These are phyloP conservation scores for Phylloscopus collybita DNA, from an alignment of 2,797 vertebrate species.

Conservation along the genomic window DNA sequence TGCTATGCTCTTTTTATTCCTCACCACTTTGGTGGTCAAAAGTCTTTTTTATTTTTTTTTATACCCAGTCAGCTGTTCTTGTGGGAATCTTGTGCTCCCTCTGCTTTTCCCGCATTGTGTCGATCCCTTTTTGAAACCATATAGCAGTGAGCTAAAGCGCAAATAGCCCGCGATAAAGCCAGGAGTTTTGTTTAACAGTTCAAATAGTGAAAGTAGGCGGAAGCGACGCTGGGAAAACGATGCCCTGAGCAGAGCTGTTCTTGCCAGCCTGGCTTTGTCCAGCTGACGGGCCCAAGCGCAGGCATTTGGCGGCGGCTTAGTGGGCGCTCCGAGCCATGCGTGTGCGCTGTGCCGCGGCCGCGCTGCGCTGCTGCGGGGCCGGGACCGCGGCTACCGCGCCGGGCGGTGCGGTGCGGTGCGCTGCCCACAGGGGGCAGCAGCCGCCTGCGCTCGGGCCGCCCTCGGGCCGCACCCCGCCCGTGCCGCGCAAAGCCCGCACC, in stretches of 20 bases:
- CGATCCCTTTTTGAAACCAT: not conserved
- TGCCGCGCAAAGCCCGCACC: no score
- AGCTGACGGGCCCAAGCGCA: not conserved
- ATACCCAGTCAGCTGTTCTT: not conserved
- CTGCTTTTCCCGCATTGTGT: not conserved
- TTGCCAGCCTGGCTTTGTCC: not conserved
- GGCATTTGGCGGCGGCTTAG: not conserved
- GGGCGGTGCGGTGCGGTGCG: not conserved
- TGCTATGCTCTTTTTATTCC: not conserved
- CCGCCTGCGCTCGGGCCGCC: constrained; percentile 66
- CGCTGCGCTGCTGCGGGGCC: no score
- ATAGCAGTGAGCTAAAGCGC: constrained; percentile 11
- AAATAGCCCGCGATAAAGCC: constrained; percentile 7
- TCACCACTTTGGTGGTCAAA: fast-evolving
- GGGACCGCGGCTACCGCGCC: not conserved
- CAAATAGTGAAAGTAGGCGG: constrained; percentile 56
- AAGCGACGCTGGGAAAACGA: constrained; percentile 24
- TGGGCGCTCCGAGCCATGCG: not conserved
- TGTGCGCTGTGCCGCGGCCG: not conserved
- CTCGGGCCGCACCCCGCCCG: not conserved
- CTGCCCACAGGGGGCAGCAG: constrained; percentile 91
- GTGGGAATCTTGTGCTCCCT: not conserved
- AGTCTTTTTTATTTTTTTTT: not conserved
- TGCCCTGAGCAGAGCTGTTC: constrained; percentile 3
- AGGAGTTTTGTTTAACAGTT: constrained; percentile 24